These are phyloP conservation scores for Synanthedon tipuliformis DNA, from an alignment of 2,888 invertebrate genomes.

Conservation along the genomic window DNA sequence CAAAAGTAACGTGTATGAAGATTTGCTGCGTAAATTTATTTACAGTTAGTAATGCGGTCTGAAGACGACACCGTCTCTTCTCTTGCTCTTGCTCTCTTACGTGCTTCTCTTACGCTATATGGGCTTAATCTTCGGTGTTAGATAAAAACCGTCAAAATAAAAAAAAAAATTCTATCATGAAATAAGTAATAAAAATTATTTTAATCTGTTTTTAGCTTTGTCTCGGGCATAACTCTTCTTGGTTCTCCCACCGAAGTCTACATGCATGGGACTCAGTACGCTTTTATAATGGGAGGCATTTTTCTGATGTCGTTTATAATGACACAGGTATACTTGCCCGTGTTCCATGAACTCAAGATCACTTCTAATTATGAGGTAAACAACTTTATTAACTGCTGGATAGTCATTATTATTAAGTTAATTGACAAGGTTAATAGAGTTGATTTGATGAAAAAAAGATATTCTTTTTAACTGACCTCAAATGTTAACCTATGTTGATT, in stretches of 20 bases:
- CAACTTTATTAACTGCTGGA: constrained; percentile 3
- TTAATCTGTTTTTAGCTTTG: constrained; percentile 60
- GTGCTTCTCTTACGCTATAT: too few species aligned
- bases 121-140: too few species aligned
- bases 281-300: constrained; percentile 73
- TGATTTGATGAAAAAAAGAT: not conserved
- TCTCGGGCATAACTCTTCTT: constrained; percentile 82
- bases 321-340: constrained; percentile 77
- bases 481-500: too few species aligned
- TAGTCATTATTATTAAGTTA: constrained; percentile 2
- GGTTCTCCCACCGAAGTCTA: constrained; percentile 86
- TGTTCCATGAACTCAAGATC: constrained; percentile 78
- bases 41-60: too few species aligned
- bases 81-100: too few species aligned
- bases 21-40: too few species aligned
- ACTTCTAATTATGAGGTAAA: constrained; percentile 84
- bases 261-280: constrained; percentile 83
- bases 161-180: not conserved
- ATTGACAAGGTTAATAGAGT: not conserved
- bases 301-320: constrained; percentile 75
- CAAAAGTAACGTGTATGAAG: too few species aligned
- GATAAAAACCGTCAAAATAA: too few species aligned
- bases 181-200: not conserved
- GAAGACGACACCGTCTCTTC: too few species aligned
- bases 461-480: not conserved